These are phyloP conservation scores for Ophion slaviceki DNA, from an alignment of 2,888 invertebrate genomes.

Conservation along the genomic window DNA sequence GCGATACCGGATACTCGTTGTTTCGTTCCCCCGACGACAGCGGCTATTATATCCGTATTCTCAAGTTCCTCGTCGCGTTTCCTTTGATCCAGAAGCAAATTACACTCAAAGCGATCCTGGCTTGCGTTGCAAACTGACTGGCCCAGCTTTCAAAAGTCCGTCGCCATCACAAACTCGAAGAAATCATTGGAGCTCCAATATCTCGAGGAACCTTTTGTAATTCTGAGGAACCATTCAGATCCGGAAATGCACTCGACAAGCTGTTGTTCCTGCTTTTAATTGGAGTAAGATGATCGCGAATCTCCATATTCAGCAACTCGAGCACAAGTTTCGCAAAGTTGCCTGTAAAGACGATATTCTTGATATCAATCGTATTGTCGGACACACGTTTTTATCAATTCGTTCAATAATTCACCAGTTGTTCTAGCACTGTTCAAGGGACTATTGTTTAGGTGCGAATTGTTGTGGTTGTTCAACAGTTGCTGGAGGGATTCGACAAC, in stretches of 20 bases:
- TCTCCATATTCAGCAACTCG: neutral
- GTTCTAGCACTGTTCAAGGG: neutral
- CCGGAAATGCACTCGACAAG: neutral
- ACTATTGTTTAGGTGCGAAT: neutral
- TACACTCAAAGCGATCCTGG: constrained; percentile 8
- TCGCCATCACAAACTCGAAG: neutral
- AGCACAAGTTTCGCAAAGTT: neutral
- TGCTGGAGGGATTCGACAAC: neutral
- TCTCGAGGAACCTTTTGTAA: neutral
- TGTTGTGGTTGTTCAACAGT: neutral
- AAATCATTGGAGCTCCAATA: neutral
- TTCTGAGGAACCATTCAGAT: neutral
- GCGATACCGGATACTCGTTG: neutral
- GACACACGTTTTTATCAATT: neutral
- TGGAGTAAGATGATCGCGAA: no score
- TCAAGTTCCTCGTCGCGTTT: neutral
- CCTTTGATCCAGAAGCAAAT: neutral
- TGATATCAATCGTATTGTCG: neutral
- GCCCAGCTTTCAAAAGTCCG: neutral
- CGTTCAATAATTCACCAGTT: neutral
- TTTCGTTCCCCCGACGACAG: neutral
- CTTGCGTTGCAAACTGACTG: neutral
- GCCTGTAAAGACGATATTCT: neutral
- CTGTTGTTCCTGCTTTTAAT: neutral
- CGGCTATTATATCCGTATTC: neutral